Conservation (phyloP, 92 coral and sea anemone genomes). For the Scolanthus callimorphus region DNA sequence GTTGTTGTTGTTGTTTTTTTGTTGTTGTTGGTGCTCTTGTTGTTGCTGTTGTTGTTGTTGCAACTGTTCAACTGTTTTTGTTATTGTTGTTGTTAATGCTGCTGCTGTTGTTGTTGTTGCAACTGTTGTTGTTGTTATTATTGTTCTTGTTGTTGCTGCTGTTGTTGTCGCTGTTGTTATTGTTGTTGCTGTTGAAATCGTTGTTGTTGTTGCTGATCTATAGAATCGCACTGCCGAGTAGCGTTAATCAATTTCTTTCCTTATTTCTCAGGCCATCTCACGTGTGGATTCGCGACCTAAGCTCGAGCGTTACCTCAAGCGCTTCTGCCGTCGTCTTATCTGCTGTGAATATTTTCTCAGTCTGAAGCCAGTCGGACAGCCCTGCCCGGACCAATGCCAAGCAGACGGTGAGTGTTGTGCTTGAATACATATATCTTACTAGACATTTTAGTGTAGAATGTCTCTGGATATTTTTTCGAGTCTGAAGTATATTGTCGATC, state of each 20-base stretch:
- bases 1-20: background rate
- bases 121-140: background rate
- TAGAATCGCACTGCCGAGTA: too few relatives aligned
- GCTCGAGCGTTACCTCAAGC: conserved; percentile 90
- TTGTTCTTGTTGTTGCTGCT: background rate
- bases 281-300: conserved; percentile 97
- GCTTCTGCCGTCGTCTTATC: conserved; percentile 94
- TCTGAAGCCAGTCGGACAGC: conserved; percentile 86
- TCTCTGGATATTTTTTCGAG: too few relatives aligned
- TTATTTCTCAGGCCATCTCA: conserved; percentile 77
- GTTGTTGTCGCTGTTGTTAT: background rate
- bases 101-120: conserved; percentile 1
- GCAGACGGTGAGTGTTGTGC: conserved; percentile 84
- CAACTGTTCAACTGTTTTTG: background rate
- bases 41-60: conserved; percentile 12
- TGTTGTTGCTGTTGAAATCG: background rate
- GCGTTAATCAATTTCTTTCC: too few relatives aligned
- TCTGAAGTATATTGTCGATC: too few relatives aligned
- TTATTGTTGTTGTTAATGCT: background rate
- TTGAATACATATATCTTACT: too few relatives aligned
- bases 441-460: too few relatives aligned
- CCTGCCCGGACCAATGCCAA: conserved; percentile 98
- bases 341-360: conserved; percentile 97
- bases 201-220: background rate
- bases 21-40: background rate